Evolutionary conservation across 2,888 invertebrate genomes (phyloP).

Genomic region (Ophion ventricosus): DNA sequence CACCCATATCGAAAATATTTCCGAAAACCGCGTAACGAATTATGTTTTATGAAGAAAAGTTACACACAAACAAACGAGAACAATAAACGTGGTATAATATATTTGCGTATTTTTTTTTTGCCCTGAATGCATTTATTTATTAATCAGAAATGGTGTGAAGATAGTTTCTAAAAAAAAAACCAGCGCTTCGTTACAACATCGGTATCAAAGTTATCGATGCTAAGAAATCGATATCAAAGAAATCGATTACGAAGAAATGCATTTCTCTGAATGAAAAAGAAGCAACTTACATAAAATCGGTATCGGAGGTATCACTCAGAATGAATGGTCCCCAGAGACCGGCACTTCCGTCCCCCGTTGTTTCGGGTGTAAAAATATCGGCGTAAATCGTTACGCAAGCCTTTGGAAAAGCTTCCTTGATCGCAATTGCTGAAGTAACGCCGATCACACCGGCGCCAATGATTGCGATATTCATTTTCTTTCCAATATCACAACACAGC

Average conservation of each 20-base stretch:
- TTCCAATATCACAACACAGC: neutral
- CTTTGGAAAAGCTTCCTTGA: conserved; percentile 86
- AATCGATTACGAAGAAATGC: neutral
- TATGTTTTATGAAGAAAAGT: too few relatives aligned
- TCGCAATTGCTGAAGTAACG: conserved; percentile 87
- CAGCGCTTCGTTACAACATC: neutral
- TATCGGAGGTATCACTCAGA: conserved; percentile 85
- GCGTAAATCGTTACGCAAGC: conserved; percentile 87
- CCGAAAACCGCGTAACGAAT: too few relatives aligned
- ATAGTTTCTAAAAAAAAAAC: too few relatives aligned
- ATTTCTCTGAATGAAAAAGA: neutral
- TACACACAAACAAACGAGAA: too few relatives aligned
- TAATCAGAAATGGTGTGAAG: too few relatives aligned
- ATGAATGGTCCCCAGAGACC: conserved; percentile 91
- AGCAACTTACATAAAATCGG: conserved; percentile 84
- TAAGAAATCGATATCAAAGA: neutral
- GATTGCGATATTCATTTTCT: conserved; percentile 85
- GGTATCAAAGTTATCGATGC: neutral
- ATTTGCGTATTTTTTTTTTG: too few relatives aligned
- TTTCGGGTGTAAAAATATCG: conserved; percentile 88
- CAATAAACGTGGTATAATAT: too few relatives aligned
- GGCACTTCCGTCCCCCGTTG: conserved; percentile 91
- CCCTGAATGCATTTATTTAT: too few relatives aligned
- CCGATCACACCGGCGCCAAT: conserved; percentile 92
- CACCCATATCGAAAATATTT: too few relatives aligned